Evolutionary conservation across 2,888 invertebrate species (phyloP).

Genomic region (Platycheirus albimanus): DNA sequence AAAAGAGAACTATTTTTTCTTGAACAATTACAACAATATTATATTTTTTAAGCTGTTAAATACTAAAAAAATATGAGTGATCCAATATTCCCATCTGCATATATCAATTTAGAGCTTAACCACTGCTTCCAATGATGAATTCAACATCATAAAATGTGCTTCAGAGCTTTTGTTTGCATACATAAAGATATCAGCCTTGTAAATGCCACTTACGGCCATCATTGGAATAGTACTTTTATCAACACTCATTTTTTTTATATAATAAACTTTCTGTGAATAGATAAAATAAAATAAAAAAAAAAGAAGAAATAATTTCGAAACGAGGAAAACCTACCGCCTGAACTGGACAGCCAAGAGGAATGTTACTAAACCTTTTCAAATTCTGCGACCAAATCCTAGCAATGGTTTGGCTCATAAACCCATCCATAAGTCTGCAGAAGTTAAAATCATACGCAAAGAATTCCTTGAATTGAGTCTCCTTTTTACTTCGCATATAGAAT

Average conservation of each 20-base stretch:
- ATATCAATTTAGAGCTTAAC: neutral
- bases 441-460: conserved; percentile 76
- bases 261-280: neutral
- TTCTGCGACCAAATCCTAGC: conserved; percentile 1
- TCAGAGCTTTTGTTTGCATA: neutral
- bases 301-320: neutral
- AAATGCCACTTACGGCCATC: conserved; percentile 8
- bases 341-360: conserved; percentile 1
- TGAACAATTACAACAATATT: no score
- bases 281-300: neutral
- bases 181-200: neutral
- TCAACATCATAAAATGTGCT: neutral
- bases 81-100: no score
- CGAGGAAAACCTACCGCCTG: neutral
- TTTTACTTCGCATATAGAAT: neutral
- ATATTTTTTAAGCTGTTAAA: no score
- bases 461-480: neutral
- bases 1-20: no score
- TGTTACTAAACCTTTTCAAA: conserved; percentile 1
- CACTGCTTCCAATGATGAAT: neutral
- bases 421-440: conserved; percentile 73
- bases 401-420: conserved; percentile 35
- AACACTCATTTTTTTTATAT: conserved; percentile 1
- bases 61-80: no score
- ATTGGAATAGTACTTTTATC: conserved; percentile 8